These are phyloP conservation scores for Aphodius sticticus DNA, from an alignment of 2,888 invertebrate species.

Conservation along the genomic window DNA sequence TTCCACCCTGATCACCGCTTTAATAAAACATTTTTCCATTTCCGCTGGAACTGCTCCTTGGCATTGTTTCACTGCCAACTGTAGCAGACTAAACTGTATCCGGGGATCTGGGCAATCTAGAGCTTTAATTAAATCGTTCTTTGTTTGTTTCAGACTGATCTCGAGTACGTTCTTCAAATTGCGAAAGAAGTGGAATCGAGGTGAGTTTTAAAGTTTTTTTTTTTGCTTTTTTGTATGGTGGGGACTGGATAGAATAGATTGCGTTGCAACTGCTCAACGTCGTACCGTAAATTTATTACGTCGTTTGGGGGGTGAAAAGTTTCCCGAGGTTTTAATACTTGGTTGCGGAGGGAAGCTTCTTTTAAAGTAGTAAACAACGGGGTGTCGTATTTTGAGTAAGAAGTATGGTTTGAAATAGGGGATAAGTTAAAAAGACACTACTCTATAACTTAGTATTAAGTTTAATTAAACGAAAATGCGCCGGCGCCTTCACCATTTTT, in stretches of 20 bases:
- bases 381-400: neutral
- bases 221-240: neutral
- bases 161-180: constrained; percentile 76
- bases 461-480: neutral
- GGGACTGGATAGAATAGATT: neutral
- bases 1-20: neutral
- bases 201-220: constrained; percentile 62
- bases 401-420: too few relatives aligned
- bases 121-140: constrained; percentile 29
- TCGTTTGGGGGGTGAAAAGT: neutral
- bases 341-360: neutral
- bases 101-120: constrained; percentile 4
- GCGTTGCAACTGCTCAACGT: neutral
- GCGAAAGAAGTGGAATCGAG: constrained; percentile 78
- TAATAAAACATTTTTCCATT: constrained; percentile 16
- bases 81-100: neutral
- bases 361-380: neutral
- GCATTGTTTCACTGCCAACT: constrained; percentile 10
- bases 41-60: neutral
- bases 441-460: neutral
- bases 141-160: constrained; percentile 69
- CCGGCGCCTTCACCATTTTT: neutral
- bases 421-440: neutral
- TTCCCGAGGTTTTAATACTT: neutral
- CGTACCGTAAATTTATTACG: neutral